Conservation (phyloP, 2,797 vertebrate species). For the Thripadectes ignobilis region DNA sequence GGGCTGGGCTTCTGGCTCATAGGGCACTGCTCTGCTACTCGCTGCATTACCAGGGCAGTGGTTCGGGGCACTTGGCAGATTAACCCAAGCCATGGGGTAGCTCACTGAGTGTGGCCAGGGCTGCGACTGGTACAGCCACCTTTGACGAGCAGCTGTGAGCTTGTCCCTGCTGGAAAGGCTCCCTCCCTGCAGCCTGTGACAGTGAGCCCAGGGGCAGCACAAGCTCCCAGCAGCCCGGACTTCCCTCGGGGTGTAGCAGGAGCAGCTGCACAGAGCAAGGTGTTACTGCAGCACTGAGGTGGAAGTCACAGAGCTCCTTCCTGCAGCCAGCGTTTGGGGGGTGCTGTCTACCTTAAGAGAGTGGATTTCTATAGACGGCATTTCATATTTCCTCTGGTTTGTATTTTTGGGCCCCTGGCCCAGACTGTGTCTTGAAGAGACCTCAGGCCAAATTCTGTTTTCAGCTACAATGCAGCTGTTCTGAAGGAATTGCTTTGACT, state of each 20-base stretch:
- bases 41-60: accelerated
- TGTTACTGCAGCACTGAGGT: accelerated
- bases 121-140: neutral
- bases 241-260: accelerated
- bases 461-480: slow-evolving; percentile 9
- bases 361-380: neutral
- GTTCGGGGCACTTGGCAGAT: neutral
- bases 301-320: neutral
- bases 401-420: neutral
- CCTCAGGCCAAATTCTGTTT: slow-evolving; percentile 2
- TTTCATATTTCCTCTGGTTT: neutral
- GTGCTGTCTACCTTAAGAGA: neutral
- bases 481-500: slow-evolving; percentile 9
- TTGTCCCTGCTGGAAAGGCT: neutral
- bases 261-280: neutral
- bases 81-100: neutral
- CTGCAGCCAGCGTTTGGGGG: neutral
- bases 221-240: neutral
- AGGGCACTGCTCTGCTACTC: accelerated
- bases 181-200: neutral
- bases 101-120: neutral
- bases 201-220: neutral
- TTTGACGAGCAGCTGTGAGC: neutral
- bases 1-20: neutral
- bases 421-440: neutral